These are phyloP conservation scores for Gymnoscelis rufifasciata DNA, from an alignment of 2,888 invertebrate species.

Conservation along the genomic window DNA sequence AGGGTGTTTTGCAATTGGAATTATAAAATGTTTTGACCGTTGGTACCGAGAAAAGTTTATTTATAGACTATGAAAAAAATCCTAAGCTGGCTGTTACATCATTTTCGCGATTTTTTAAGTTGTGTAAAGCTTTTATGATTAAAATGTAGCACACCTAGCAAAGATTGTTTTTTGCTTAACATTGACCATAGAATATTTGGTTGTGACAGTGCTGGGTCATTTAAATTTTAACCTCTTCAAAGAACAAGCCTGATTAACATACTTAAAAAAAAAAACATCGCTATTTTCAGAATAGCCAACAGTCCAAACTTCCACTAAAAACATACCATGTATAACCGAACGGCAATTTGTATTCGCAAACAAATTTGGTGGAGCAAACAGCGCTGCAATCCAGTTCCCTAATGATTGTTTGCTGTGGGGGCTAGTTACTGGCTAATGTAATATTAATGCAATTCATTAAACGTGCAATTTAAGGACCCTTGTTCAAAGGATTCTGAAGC, in stretches of 20 bases:
- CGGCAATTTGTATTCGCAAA: constrained; percentile 75
- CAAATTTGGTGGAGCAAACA: constrained; percentile 66
- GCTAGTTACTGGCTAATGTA: constrained; percentile 75
- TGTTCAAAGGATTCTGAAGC: constrained; percentile 7
- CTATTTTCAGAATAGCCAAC: too few species aligned
- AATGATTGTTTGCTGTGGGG: constrained; percentile 74
- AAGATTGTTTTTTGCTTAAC: too few species aligned
- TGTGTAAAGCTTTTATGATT: too few species aligned
- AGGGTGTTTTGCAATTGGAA: not conserved
- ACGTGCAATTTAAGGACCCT: constrained; percentile 65
- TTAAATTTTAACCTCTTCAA: too few species aligned
- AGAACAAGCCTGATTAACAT: too few species aligned
- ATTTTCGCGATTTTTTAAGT: too few species aligned
- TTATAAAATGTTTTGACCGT: not conserved
- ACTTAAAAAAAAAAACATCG: too few species aligned
- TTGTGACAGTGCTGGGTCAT: too few species aligned
- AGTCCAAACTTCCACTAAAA: constrained; percentile 18
- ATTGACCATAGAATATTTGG: too few species aligned
- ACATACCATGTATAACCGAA: constrained; percentile 36
- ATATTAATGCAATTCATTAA: constrained; percentile 81
- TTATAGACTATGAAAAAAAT: not conserved
- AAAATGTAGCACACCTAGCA: too few species aligned
- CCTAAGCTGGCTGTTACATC: too few species aligned
- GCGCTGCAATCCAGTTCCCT: constrained; percentile 48
- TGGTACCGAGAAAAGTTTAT: too few species aligned